Conservation (phyloP, 1,140 invertebrate species). For the Lethocerus indicus region DNA sequence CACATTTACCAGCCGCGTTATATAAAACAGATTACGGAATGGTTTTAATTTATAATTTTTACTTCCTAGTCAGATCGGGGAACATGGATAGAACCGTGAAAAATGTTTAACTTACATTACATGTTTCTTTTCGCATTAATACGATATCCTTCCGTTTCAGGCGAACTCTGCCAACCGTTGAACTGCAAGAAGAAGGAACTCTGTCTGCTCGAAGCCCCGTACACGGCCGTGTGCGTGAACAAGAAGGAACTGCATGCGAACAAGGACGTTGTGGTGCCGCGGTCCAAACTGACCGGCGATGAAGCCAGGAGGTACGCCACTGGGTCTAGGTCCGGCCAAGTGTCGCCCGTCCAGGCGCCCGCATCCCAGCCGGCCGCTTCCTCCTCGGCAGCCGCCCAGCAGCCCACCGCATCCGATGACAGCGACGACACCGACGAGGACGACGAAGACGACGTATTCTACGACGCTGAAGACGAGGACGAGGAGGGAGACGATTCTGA, state of each 20-base stretch:
- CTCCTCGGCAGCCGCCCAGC: too few species aligned
- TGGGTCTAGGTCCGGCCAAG: too few species aligned
- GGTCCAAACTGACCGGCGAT: conserved; percentile 35
- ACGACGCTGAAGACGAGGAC: conserved; percentile 48
- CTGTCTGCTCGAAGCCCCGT: conserved; percentile 67
- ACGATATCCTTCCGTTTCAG: conserved; percentile 38
- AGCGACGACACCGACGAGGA: too few species aligned
- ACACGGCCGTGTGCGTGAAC: conserved; percentile 71
- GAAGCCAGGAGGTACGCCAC: conserved; percentile 24
- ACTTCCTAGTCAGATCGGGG: too few species aligned
- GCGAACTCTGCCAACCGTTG: conserved; percentile 66
- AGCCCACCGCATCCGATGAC: conserved; percentile 10
- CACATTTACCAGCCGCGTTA: too few species aligned
- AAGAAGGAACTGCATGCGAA: conserved; percentile 70
- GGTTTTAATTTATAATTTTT: too few species aligned
- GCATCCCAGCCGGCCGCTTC: too few species aligned
- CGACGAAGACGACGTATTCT: conserved; percentile 44
- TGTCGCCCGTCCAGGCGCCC: too few species aligned
- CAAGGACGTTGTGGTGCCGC: conserved; percentile 32
- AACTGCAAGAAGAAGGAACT: conserved; percentile 78
- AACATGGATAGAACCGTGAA: too few species aligned
- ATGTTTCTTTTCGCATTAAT: too few species aligned
- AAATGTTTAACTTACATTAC: too few species aligned
- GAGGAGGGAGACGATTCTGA: conserved; percentile 30
- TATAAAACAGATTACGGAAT: too few species aligned